Conservation (phyloP, 2,888 invertebrate genomes). For the Anoncus sp. region DNA sequence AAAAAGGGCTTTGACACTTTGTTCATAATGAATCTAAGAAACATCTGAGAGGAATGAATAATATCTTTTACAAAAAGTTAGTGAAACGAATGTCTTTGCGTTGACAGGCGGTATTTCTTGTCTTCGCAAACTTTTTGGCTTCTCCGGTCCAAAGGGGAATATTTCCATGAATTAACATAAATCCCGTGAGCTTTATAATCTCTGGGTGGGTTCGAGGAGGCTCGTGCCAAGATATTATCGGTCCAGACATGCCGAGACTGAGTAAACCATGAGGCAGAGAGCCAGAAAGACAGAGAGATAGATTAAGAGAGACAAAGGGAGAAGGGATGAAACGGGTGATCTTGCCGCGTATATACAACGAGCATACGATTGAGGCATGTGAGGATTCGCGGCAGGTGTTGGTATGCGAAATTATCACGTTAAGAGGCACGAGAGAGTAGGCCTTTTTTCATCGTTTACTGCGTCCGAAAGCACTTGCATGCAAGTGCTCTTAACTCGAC, state of each 20-base stretch:
- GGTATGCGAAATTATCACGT: constrained; percentile 79
- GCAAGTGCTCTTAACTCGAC: no score
- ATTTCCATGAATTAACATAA: constrained; percentile 80
- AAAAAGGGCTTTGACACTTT: neutral
- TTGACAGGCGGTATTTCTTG: constrained; percentile 24
- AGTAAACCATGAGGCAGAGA: constrained; percentile 53
- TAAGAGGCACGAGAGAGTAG: constrained; percentile 71
- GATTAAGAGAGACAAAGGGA: constrained; percentile 11
- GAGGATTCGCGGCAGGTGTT: constrained; percentile 65
- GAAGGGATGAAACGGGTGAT: constrained; percentile 38
- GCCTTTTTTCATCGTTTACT: constrained; percentile 67
- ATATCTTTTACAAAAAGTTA: constrained; percentile 8
- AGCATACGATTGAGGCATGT: constrained; percentile 59
- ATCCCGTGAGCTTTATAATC: constrained; percentile 80
- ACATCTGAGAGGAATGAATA: neutral
- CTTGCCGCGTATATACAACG: constrained; percentile 63
- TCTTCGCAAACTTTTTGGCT: constrained; percentile 49
- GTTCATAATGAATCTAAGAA: neutral
- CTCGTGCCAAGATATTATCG: constrained; percentile 78
- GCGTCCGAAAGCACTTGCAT: no score
- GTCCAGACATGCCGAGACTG: constrained; percentile 50
- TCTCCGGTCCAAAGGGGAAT: constrained; percentile 65
- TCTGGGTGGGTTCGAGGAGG: constrained; percentile 66
- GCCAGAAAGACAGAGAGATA: constrained; percentile 10
- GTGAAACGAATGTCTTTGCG: constrained; percentile 6